Base-by-base conservation (phyloP, 2,113 vertebrate species). In the Pardalotus punctatus region DNA sequence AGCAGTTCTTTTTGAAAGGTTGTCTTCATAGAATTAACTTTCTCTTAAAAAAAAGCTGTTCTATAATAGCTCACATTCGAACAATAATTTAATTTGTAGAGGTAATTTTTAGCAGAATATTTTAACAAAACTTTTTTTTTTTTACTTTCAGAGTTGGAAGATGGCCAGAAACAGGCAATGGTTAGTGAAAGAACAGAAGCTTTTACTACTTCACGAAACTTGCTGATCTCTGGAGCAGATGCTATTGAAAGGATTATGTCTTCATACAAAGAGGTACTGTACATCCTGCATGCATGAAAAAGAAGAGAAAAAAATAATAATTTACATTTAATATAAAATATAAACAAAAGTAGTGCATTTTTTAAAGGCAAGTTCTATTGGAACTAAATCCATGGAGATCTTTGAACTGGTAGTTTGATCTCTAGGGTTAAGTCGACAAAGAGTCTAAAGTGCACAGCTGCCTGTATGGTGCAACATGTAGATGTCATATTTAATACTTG, bases 221-320 rank as follows among this genome's bases (percentile, higher is more conserved):
- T 99, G 48, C 67, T 99, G 95, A 98, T 98, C 58, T 99, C 99
- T 25, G 99, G 98, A 84, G 99, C 99, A 5, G 99, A 99, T 57
- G 99, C 99, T 94, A 99, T 99, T 93, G 99, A 99, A 97, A 98
- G 99, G 96, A 99, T 99, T 97, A 99, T 99, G 99, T 99, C 99
- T 81, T 99, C 99, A 20, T 99, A 99, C 96, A 99, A 99, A 98
- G 99, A 99, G 99, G 99, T 99, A 98, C 45, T 86, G 51, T 67
- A 54, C 9, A 71, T 94, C 81, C 88, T 91, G 38, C 56, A 31
- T 65, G 43, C 22, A 17, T 25, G 28, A 62, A 91, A 77, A 28
- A 61, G 35, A 69, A 88, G 18, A 53, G 28, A 62, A 81, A 86
- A 56, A 62, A 86, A 53, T 88, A 95, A 4, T 12, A 14, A 54